Evolutionary conservation across 2,797 vertebrate genomes (phyloP).

Genomic region (Helicolenus hilgendorfi): DNA sequence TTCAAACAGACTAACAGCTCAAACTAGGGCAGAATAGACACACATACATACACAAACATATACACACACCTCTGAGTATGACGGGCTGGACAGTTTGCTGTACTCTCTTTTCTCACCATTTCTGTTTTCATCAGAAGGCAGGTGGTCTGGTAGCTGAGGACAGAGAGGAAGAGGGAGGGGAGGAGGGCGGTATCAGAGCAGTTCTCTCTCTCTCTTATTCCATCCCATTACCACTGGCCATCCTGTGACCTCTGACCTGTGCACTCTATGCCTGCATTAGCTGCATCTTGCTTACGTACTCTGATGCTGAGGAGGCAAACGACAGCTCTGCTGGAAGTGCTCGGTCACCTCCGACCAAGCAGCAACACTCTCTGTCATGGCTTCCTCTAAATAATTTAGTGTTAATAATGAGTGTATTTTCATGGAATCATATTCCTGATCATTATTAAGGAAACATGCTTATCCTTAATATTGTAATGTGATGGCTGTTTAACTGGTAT

Average conservation of each 20-base stretch:
- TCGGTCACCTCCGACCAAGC: conserved; percentile 26
- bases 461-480: background rate
- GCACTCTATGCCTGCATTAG: conserved; percentile 92
- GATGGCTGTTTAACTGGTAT: background rate
- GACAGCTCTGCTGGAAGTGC: conserved; percentile 40
- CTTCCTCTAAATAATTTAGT: conserved; percentile 5
- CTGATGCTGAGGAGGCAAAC: conserved; percentile 56
- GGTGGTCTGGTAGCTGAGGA: background rate
- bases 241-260: conserved; percentile 91
- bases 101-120: background rate
- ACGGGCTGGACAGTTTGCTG: background rate
- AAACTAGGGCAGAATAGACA: conserved; percentile 46
- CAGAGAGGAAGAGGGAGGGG: background rate
- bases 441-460: background rate
- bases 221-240: conserved; percentile 90
- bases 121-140: conserved; percentile 8
- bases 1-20: conserved; percentile 54
- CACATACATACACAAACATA: conserved; percentile 3
- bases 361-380: background rate
- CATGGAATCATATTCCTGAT: conserved; percentile 2
- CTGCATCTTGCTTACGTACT: conserved; percentile 93
- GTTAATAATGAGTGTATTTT: conserved; percentile 2
- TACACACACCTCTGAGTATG: background rate
- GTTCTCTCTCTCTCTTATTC: conserved; percentile 63
- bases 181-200: background rate